A percentile compares a stretch with the other conserved stretches of the same genome.
phyloP scores from a whole-genome alignment of 2,888 invertebrate species.

The Augochlorella aurata region DNA sequence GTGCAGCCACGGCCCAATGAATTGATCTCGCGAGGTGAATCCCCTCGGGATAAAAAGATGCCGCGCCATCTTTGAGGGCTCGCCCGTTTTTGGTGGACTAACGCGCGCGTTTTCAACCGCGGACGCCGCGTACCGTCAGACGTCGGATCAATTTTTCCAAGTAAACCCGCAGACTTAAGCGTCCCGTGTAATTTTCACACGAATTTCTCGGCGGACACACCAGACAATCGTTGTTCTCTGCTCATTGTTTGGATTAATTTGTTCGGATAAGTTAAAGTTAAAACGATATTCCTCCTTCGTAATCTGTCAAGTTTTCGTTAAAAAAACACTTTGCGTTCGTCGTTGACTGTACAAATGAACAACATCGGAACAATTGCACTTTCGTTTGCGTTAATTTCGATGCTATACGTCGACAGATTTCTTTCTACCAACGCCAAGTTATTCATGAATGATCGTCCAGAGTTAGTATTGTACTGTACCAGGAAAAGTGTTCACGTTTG shows the following conservation, averaged over 20 bases:
- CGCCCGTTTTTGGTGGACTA: conserved; percentile 23
- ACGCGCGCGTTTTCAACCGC: conserved; percentile 49
- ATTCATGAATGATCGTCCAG: background rate
- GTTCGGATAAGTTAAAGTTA: background rate
- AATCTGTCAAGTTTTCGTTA: background rate
- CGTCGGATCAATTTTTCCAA: conserved; percentile 10
- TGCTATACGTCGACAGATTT: background rate
- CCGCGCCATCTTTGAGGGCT: conserved; percentile 59
- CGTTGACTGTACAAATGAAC: background rate
- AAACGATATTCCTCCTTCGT: background rate
- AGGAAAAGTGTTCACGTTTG: background rate
- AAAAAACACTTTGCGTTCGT: background rate
- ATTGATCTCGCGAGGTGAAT: conserved; percentile 60
- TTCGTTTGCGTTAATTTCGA: background rate
- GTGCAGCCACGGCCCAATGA: conserved; percentile 66
- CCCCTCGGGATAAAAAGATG: conserved; percentile 46
- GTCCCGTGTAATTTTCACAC: background rate
- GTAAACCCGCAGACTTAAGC: background rate
- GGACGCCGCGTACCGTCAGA: conserved; percentile 15
- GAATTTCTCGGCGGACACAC: background rate
- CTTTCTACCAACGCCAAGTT: background rate
- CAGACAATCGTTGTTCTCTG: no score
- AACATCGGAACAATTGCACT: background rate
- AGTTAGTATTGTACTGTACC: background rate
- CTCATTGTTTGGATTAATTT: background rate